A percentile compares a stretch with the other conserved stretches of the same genome.
These are phyloP conservation scores for Bicyclus anynana DNA, from an alignment of 1,140 invertebrate species.

Conservation along the genomic window DNA sequence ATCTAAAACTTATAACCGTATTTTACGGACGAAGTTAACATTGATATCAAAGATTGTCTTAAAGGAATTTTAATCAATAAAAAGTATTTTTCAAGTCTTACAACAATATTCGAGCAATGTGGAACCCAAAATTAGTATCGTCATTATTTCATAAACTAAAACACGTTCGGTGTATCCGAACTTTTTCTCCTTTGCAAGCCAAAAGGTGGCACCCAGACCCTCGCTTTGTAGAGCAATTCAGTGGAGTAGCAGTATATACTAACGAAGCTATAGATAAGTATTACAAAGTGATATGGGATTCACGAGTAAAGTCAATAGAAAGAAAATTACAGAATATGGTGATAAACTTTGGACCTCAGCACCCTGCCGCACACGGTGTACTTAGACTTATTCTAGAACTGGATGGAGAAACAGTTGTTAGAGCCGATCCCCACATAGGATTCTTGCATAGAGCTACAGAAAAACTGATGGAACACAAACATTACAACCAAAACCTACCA, in stretches of 20 bases:
- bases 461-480: constrained; percentile 99
- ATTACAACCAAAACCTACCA: constrained; percentile 96
- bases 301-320: constrained; percentile 71
- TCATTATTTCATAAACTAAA: background rate
- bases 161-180: constrained; percentile 25
- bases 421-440: constrained; percentile 97
- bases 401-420: constrained; percentile 93
- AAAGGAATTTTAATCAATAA: too few species aligned
- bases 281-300: constrained; percentile 50
- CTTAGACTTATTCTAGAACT: constrained; percentile 95
- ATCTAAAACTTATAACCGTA: too few species aligned
- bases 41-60: too few species aligned
- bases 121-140: constrained; percentile 22
- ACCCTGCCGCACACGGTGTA: constrained; percentile 99
- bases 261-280: constrained; percentile 46
- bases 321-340: constrained; percentile 88
- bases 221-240: constrained; percentile 79
- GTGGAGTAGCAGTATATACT: constrained; percentile 79
- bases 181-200: constrained; percentile 30
- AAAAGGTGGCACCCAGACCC: constrained; percentile 63
- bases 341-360: constrained; percentile 98
- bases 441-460: constrained; percentile 98
- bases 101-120: too few species aligned
- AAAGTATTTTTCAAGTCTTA: too few species aligned
- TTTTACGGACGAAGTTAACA: too few species aligned